phyloP scores from a whole-genome alignment of 2,888 invertebrate genomes.

The Hyppa rectilinea region DNA sequence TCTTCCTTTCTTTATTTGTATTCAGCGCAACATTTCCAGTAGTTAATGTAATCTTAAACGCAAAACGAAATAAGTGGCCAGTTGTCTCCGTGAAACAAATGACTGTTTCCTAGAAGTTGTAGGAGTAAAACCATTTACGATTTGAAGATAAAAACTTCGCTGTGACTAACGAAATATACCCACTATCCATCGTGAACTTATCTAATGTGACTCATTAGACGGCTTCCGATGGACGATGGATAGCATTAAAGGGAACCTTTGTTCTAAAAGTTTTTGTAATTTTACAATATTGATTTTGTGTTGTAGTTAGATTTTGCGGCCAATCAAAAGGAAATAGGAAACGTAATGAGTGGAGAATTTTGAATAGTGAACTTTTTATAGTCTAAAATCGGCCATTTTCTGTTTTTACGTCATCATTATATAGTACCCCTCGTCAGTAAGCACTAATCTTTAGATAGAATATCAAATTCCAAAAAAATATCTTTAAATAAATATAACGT shows the following conservation, averaged over 20 bases:
- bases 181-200: conserved; percentile 62
- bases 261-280: neutral
- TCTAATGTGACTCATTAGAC: conserved; percentile 62
- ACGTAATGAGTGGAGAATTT: too few relatives aligned
- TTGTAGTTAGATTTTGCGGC: neutral
- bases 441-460: neutral
- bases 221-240: conserved; percentile 53
- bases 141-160: conserved; percentile 57
- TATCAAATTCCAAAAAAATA: neutral
- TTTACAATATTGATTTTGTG: conserved; percentile 9
- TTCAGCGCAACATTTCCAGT: conserved; percentile 32
- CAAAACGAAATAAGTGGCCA: conserved; percentile 58
- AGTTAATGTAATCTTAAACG: conserved; percentile 37
- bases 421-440: too few relatives aligned
- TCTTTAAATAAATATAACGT: too few relatives aligned
- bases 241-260: conserved; percentile 10
- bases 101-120: conserved; percentile 63
- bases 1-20: too few relatives aligned
- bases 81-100: conserved; percentile 60
- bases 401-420: too few relatives aligned
- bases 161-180: conserved; percentile 63
- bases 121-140: conserved; percentile 59
- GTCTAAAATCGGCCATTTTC: too few relatives aligned
- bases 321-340: too few relatives aligned
- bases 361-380: too few relatives aligned